Percentiles rank a stretch among this genome's conserved stretches.
Conservation (phyloP, 2,888 invertebrate species). For the Andrena bicolor region DNA sequence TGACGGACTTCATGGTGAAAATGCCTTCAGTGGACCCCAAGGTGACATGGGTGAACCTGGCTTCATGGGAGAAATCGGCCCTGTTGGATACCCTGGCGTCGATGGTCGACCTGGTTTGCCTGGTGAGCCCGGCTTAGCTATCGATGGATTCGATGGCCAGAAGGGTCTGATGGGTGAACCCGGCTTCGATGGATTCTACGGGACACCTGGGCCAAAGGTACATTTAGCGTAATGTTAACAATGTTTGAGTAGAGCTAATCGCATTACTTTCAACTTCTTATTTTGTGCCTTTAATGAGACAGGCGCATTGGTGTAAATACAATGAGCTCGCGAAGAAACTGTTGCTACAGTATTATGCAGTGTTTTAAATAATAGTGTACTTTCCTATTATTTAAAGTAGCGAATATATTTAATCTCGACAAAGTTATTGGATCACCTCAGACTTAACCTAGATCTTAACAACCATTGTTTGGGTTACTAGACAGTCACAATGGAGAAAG, state of each 20-base stretch:
- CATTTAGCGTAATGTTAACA: background rate
- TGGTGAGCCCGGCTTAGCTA: constrained; percentile 87
- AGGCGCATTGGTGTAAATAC: too few relatives aligned
- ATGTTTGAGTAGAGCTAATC: background rate
- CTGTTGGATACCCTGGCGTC: constrained; percentile 90
- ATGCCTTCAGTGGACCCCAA: constrained; percentile 89
- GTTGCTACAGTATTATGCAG: too few relatives aligned
- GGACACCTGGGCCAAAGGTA: constrained; percentile 83
- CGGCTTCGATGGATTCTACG: constrained; percentile 83
- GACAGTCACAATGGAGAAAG: too few relatives aligned
- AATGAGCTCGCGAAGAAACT: too few relatives aligned
- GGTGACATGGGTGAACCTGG: constrained; percentile 90
- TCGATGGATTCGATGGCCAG: constrained; percentile 74
- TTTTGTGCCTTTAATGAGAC: background rate
- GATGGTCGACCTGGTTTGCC: constrained; percentile 89
- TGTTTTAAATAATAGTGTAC: too few relatives aligned
- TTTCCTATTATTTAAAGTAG: too few relatives aligned
- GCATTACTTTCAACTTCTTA: background rate
- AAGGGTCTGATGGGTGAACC: constrained; percentile 80
- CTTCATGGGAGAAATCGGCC: constrained; percentile 88
- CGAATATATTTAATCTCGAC: too few relatives aligned
- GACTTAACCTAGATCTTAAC: too few relatives aligned
- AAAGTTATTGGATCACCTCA: too few relatives aligned
- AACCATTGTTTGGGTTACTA: too few relatives aligned
- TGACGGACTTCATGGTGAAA: constrained; percentile 88